phyloP scores from a whole-genome alignment of 2,797 vertebrate genomes.

The Acanthurus lineatus region DNA sequence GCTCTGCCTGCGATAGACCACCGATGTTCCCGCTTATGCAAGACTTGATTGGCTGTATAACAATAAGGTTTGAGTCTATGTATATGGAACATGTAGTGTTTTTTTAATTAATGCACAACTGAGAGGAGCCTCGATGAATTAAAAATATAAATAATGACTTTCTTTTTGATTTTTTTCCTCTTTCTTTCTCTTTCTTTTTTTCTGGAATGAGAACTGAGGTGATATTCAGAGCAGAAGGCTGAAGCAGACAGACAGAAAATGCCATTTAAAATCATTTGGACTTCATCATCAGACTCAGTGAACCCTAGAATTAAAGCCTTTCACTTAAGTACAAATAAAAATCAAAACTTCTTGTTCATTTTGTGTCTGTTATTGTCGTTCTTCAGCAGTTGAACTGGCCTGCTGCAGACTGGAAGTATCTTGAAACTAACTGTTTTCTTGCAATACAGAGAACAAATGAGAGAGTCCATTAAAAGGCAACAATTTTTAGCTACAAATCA shows the following conservation, averaged over 20 bases:
- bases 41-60: neutral
- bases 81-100: too few species aligned
- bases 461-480: neutral
- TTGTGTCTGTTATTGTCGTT: neutral
- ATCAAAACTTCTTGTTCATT: neutral
- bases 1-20: too few species aligned
- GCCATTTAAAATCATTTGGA: neutral
- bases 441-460: neutral
- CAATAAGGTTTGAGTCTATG: too few species aligned
- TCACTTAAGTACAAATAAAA: neutral
- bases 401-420: neutral
- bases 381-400: neutral
- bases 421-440: neutral
- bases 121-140: too few species aligned
- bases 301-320: neutral
- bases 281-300: neutral
- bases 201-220: too few species aligned
- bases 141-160: too few species aligned
- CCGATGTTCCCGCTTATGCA: neutral
- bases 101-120: too few species aligned
- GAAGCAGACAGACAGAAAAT: neutral
- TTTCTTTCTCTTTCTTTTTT: too few species aligned
- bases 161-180: too few species aligned
- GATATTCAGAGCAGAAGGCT: too few species aligned
- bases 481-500: conserved; percentile 4